Conservation (phyloP, 1,140 invertebrate genomes). For the Bombus vancouverensis region DNA sequence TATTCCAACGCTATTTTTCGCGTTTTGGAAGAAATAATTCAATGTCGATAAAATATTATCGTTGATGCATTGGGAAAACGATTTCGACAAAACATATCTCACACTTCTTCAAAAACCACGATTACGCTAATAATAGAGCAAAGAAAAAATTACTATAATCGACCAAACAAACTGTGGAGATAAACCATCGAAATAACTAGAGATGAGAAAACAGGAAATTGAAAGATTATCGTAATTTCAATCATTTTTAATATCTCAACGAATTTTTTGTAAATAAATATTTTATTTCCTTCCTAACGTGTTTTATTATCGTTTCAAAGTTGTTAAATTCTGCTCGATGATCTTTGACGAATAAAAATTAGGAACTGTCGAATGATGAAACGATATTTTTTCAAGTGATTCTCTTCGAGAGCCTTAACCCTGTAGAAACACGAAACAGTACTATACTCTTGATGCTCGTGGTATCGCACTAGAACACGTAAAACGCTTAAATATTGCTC, state of each 20-base stretch:
- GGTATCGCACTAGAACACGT: slow-evolving; percentile 9
- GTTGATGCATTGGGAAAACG: not conserved
- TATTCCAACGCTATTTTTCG: not conserved
- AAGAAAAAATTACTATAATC: not conserved
- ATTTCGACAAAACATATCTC: not conserved
- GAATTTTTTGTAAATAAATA: not conserved
- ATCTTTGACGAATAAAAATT: not conserved
- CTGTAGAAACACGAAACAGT: slow-evolving; percentile 4
- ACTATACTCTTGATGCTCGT: not conserved
- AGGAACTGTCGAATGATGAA: not conserved
- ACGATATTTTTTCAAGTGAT: not conserved
- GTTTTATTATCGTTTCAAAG: not conserved
- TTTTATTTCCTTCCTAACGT: not conserved
- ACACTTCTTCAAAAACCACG: not conserved
- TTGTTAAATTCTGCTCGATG: not conserved
- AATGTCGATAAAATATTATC: not conserved
- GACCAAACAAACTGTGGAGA: too few species aligned
- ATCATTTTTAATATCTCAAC: not conserved
- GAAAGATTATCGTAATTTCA: not conserved
- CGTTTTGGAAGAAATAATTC: not conserved
- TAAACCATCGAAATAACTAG: not conserved
- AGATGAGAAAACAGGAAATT: not conserved
- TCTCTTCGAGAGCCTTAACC: slow-evolving; percentile 27
- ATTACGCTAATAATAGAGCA: not conserved
- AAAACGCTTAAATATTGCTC: slow-evolving; percentile 52